Base-by-base conservation (phyloP, 2,888 invertebrate species). In the Corbicula japonica region DNA sequence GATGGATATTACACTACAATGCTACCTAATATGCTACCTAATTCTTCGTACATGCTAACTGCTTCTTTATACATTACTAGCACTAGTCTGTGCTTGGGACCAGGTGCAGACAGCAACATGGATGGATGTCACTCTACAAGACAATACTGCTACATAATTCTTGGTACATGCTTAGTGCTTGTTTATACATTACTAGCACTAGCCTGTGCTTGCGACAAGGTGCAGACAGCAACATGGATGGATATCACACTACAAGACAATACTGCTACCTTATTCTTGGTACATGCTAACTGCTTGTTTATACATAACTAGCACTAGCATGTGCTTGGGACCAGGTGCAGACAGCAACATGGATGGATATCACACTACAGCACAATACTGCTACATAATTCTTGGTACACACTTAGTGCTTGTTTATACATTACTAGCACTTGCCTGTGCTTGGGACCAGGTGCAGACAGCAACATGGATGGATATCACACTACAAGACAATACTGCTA, bases 381-480 rank as follows among this genome's bases (percentile, higher is more conserved):
- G 62, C 26, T 48, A 21, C 34, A 12, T 63, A 63, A 21, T 63
- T 48, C 63, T 63, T 46, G 63, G 63, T 63, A 56, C 41, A 66
- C 41, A 41, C 41, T 68, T 18, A 34, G 68, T 68, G 68, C 41
- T 68, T 68, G 68, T 56, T 26, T 56, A 21, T 5, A 28, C 26
- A 56, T 32, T 30, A 46, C 46, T 56, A 56, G 68, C 58, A 68
- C 56, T 68, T 58, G 69, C 60, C 32, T 58, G 60, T 69, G 69
- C 60, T 69, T 46, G 30, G 68, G 48, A 23, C 35, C 32, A 58
- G 34, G 48, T 21, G 56, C 46, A 69, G 44, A 58, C 46, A 46
- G 18, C 21, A 2, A 10, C 15, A 28, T 18, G 26, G 10, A 54
- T 4, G 2, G 28, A 12, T 6, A 21, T 0, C 1, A 3, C 1